Base-by-base conservation (phyloP, 2,797 vertebrate genomes). In the Melanotaenia nigrans region DNA sequence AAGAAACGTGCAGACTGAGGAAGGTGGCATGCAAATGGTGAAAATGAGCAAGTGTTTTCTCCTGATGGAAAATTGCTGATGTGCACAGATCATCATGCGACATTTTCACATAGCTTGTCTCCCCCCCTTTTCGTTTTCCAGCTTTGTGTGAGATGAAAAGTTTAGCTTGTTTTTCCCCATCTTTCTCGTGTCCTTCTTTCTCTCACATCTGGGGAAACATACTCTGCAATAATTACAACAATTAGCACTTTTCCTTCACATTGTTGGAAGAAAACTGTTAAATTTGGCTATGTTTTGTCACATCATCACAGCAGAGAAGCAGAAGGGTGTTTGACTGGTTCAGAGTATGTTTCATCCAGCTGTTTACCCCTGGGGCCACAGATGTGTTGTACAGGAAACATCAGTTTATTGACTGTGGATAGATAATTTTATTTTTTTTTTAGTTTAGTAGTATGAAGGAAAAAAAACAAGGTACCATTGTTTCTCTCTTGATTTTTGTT, bases 1-100 rank as follows among this genome's bases (percentile, higher is more conserved):
- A 88, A 80, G 93, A 81, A 24, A 18, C 16, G 64, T 32, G 58
- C 35, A 33, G 4, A 30, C 9, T n/a, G 22, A 16, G 6, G 14
- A 65, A 35, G 20, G 36, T 70, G 47, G 30, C 22, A 61, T 65
- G 20, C 54, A 7, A 61, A 36, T 11, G 61, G 59, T 71, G 57
- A 64, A 73, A 54, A 45, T 36, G 61, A 32, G 28, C 1, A 13
- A 54, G 22, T 58, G 58, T 32, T 62, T 47, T 68, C 38, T 42
- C 22, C 24, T 51, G 58, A 51, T 83, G 49, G 51, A 54, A 62
- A 54, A 25, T 58, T 51, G 42, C 47, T 61, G 4, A 62, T n/a
- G 40, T 51, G 3, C 22, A 58, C 24, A 2, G 2, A 22, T 11
- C 36, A 13, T 64, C 3, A n/a, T 40, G 2, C 6, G 25, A 56